A percentile compares a stretch with the other conserved stretches of the same genome.
Conservation (phyloP, 2,888 invertebrate genomes). For the Melinopterus prodromus region DNA sequence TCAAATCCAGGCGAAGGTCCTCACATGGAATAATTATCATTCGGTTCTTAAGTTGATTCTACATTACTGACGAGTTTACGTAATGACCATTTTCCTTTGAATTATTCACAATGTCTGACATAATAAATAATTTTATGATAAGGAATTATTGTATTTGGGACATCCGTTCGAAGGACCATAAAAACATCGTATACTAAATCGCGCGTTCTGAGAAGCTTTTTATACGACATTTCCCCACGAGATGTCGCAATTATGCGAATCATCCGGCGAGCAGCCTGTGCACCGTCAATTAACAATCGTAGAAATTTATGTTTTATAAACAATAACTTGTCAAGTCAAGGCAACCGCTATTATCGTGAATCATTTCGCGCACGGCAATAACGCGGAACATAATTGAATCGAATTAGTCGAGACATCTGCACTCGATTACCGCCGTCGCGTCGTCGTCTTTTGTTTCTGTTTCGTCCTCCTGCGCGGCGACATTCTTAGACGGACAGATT, state of each 20-base stretch:
- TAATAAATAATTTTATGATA: too few relatives aligned
- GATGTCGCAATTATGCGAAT: constrained; percentile 15
- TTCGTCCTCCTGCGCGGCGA: not conserved
- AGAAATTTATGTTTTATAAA: constrained; percentile 22
- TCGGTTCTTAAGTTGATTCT: too few relatives aligned
- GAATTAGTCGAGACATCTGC: constrained; percentile 22
- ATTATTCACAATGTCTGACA: too few relatives aligned
- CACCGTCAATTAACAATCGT: constrained; percentile 6
- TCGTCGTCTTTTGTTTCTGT: not conserved
- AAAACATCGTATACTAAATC: not conserved
- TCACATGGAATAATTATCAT: too few relatives aligned
- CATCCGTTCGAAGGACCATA: not conserved
- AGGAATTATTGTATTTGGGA: too few relatives aligned
- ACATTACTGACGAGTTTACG: too few relatives aligned
- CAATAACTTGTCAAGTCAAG: constrained; percentile 22
- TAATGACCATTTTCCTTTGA: too few relatives aligned
- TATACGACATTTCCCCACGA: not conserved
- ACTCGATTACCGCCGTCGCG: not conserved
- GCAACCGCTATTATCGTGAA: constrained; percentile 17
- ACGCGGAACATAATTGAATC: constrained; percentile 15
- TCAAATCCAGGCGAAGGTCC: too few relatives aligned
- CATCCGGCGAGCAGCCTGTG: constrained; percentile 4
- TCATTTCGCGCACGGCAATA: constrained; percentile 19
- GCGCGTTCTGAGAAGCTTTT: not conserved
- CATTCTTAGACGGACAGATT: not conserved